Base-by-base conservation (phyloP, 1,140 invertebrate genomes). In the Drosophila eugracilis region DNA sequence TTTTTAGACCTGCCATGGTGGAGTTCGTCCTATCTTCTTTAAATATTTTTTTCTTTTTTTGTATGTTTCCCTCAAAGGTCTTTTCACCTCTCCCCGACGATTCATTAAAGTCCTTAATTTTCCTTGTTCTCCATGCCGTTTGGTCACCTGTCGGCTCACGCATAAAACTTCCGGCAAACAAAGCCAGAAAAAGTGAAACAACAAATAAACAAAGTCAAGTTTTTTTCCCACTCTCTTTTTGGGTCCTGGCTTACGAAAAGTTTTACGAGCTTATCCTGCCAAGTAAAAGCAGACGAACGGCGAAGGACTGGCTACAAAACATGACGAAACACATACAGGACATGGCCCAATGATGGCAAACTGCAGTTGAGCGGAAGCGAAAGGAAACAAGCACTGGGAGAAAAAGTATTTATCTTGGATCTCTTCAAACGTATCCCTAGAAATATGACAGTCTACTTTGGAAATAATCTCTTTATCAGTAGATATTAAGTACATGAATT, bases 261-360 rank as follows among this genome's bases (percentile, higher is more conserved):
- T 86, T 86, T 88, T 78, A 88, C 78, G 78, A 86, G 78, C 60
- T 88, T 86, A 88, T 83, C 70, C 72, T 21, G 36, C 49, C 47
- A 50, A 78, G 58, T 36, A 55, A 70, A 60, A 53, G 37, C 26
- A 32, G 54, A 10, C 52, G 36, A 32, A 19, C 36, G 28, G 22
- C 32, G 30, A 57, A 45, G 28, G 48, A 75, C 34, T 41, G 50
- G 45, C 34, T 37, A 36, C 47, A 36, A 73, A 48, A 75, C 83
- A 83, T 74, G 78, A 78, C 55, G 69, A 75, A 78, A 88, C 85
- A 78, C 70, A 78, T 47, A 71, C 70, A 66, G 70, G 55, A 80
- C 76, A 67, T 73, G 55, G 21, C 63, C 59, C 62, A 69, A 65
- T 66, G 36, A 53, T 53, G 45, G 26, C 60, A 80, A 80, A 74